Percentiles rank a stretch among this genome's conserved stretches.
These are phyloP conservation scores for Cydia strobilella DNA, from an alignment of 1,140 invertebrate genomes.

Conservation along the genomic window DNA sequence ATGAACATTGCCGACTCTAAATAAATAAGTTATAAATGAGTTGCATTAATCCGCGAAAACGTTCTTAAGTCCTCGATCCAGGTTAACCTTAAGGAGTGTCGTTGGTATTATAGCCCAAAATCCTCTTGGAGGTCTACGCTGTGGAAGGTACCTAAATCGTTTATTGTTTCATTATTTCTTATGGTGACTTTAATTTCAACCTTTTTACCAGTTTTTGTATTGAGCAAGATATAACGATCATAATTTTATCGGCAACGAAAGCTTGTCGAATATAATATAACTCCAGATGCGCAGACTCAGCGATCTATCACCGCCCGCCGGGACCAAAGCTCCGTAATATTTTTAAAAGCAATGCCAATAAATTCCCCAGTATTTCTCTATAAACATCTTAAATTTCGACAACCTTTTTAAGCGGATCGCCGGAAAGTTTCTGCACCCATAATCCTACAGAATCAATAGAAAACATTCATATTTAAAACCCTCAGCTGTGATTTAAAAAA, in stretches of 20 bases:
- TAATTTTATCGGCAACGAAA: background rate
- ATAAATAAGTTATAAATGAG: too few species aligned
- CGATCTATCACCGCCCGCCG: conserved; percentile 14
- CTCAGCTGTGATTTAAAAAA: background rate
- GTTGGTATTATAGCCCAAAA: too few species aligned
- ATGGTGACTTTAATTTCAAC: too few species aligned
- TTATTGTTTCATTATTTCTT: too few species aligned
- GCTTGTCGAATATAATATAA: background rate
- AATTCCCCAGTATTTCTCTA: conserved; percentile 1
- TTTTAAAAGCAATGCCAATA: conserved; percentile 14
- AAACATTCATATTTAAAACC: background rate
- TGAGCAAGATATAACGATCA: background rate
- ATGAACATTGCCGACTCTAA: too few species aligned
- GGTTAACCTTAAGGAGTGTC: too few species aligned
- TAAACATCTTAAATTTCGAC: background rate
- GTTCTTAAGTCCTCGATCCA: too few species aligned
- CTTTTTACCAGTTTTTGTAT: background rate
- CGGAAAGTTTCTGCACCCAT: background rate
- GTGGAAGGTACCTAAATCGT: too few species aligned
- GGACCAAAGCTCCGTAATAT: conserved; percentile 15
- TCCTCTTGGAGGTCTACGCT: too few species aligned
- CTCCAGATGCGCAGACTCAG: conserved; percentile 2
- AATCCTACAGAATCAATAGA: background rate
- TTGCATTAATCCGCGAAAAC: too few species aligned
- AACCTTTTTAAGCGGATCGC: background rate